Evolutionary conservation across 2,113 vertebrate species (phyloP).

Genomic region (Lepidothrix coronata): DNA sequence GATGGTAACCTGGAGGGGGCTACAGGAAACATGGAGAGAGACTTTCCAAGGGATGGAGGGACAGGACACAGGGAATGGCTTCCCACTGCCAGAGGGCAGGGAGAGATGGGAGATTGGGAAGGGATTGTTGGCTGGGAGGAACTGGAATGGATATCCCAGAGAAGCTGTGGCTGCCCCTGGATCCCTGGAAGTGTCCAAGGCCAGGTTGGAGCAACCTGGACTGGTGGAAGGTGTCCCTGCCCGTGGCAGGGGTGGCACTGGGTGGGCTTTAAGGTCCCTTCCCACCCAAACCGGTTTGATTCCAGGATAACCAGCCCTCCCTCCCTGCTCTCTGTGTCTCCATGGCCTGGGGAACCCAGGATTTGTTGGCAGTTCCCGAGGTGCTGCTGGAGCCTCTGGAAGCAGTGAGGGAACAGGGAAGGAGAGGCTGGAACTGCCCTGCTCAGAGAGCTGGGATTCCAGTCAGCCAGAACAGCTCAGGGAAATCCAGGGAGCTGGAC

Average conservation of each 20-base stretch:
- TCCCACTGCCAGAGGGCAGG: neutral
- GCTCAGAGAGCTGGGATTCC: neutral
- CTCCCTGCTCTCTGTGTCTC: neutral
- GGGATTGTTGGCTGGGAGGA: neutral
- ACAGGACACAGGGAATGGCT: neutral
- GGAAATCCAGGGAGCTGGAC: neutral
- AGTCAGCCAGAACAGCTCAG: neutral
- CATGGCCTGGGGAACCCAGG: neutral
- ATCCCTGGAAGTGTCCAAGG: neutral
- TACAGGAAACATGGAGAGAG: neutral
- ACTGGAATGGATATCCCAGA: neutral
- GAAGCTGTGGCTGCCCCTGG: neutral
- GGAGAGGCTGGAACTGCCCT: neutral
- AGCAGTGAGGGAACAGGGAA: neutral
- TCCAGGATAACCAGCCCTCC: neutral
- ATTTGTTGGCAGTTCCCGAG: neutral
- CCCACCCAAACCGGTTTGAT: neutral
- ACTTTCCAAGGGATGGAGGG: neutral
- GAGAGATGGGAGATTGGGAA: neutral
- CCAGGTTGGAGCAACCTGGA: neutral
- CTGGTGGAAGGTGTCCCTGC: neutral
- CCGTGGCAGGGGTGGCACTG: neutral
- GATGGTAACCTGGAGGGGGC: accelerated
- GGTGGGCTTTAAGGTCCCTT: accelerated
- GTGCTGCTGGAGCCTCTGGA: neutral